Percentiles rank a stretch among this genome's conserved stretches.
Evolutionary conservation across 2,797 vertebrate genomes (phyloP).

Genomic region (Gephyroberyx darwinii): DNA sequence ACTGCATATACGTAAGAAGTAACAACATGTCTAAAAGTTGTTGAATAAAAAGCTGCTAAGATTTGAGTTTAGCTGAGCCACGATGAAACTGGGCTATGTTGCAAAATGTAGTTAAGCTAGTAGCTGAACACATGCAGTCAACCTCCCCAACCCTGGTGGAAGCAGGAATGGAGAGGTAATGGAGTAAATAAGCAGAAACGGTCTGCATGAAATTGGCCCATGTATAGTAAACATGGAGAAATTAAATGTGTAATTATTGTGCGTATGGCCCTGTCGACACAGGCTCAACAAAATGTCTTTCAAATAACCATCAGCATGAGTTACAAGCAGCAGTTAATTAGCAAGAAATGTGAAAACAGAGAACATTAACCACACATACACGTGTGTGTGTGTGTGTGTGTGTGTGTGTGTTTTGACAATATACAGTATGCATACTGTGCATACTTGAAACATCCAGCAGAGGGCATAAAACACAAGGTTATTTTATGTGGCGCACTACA

Average conservation of each 20-base stretch:
- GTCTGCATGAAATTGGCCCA: slow-evolving; percentile 48
- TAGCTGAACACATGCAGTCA: background rate
- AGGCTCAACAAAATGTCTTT: slow-evolving; percentile 41
- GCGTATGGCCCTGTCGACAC: slow-evolving; percentile 39
- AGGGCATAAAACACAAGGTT: slow-evolving; percentile 54
- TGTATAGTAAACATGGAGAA: slow-evolving; percentile 38
- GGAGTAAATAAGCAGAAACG: slow-evolving; percentile 35
- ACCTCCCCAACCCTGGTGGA: background rate
- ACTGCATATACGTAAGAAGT: too few species aligned
- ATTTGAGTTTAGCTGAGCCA: background rate
- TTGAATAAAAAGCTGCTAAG: background rate
- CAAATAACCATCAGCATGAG: slow-evolving; percentile 42
- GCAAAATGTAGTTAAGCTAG: background rate
- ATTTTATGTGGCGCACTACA: background rate
- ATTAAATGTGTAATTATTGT: slow-evolving; percentile 59
- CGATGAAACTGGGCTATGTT: too few species aligned
- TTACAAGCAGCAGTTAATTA: slow-evolving; percentile 65
- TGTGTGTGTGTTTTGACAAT: slow-evolving; percentile 19
- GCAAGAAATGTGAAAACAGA: slow-evolving; percentile 46
- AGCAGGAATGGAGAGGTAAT: slow-evolving; percentile 14
- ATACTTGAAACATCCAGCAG: slow-evolving; percentile 49
- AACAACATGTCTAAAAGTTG: background rate
- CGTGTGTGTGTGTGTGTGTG: slow-evolving; percentile 58
- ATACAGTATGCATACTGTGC: slow-evolving; percentile 1
- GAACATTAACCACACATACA: slow-evolving; percentile 65